Conservation (phyloP, 1,140 invertebrate genomes). For the Antheraea mylitta region DNA sequence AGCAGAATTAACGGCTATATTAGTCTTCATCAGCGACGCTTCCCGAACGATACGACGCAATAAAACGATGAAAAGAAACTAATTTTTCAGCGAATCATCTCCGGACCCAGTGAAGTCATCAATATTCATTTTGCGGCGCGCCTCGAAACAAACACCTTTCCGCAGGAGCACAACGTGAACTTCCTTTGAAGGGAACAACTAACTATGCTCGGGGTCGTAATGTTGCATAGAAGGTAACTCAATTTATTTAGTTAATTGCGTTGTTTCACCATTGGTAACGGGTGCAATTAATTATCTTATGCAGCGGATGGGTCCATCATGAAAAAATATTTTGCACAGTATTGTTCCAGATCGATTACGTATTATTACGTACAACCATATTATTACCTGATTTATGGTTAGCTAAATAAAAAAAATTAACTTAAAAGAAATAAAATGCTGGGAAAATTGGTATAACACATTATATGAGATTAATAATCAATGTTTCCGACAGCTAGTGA, state of each 20-base stretch:
- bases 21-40: slow-evolving; percentile 68
- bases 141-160: slow-evolving; percentile 74
- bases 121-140: slow-evolving; percentile 76
- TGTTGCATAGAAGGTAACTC: slow-evolving; percentile 55
- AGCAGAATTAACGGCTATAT: slow-evolving; percentile 72
- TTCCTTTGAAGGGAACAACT: slow-evolving; percentile 64
- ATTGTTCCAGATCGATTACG: not conserved
- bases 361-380: not conserved
- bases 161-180: slow-evolving; percentile 51
- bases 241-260: slow-evolving; percentile 74
- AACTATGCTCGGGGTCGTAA: slow-evolving; percentile 48
- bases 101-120: slow-evolving; percentile 73
- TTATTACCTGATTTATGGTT: not conserved
- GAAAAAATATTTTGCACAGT: not conserved
- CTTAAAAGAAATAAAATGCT: too few relatives aligned
- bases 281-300: slow-evolving; percentile 15
- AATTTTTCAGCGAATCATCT: slow-evolving; percentile 77
- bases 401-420: not conserved
- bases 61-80: slow-evolving; percentile 74
- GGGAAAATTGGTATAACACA: too few relatives aligned
- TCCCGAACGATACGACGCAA: slow-evolving; percentile 49
- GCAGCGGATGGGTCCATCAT: not conserved
- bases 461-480: too few relatives aligned
- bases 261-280: slow-evolving; percentile 61
- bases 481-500: too few relatives aligned